Base-by-base conservation (phyloP, 2,797 vertebrate genomes). In the Acestrorhynchus altus region DNA sequence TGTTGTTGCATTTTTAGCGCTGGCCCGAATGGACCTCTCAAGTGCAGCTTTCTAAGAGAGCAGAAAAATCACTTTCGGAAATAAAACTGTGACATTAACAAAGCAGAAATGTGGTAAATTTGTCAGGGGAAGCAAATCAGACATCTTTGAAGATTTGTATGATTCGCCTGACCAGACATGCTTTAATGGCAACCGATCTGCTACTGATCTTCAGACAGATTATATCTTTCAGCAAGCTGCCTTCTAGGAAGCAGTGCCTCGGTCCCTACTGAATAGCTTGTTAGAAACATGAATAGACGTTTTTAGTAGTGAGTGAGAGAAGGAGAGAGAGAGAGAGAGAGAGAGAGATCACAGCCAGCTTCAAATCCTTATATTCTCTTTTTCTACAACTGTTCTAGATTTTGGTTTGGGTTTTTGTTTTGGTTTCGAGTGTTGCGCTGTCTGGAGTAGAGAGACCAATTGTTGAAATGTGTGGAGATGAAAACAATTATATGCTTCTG, bases 191-290 rank as follows among this genome's bases (percentile, higher is more conserved):
- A 63, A 40, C 60, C 18, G 31, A 61, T 61, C 59, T 61, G 28
- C 59, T 20, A 61, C 28, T 39, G 64, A 66, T 46, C 64, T 66
- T 26, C 64, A 66, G 61, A 64, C 18, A 64, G 61, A 64, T 42
- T 42, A 31, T 60, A 60, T 60, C 57, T 60, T 63, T 63, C 31
- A 63, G 60, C 60, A n/a, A 39, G 60, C 60, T 20, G 60, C 60
- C 60, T 63, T 63, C 60, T 63, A 63, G 60, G 60, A 63, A 63
- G 42, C n/a, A 12, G 35, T n/a, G n/a, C 35, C 60, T 42, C 18
- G 20, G 64, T 26, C 42, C 15, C 65, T 15, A 46, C 12, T 47
- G 64, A 67, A 67, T 46, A 67, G 42, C 64, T 46, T 67, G 42
- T 67, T 49, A 67, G 42, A 42, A 63, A 24, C 44, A 47, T 67